These are phyloP conservation scores for Halesus radiatus DNA, from an alignment of 1,140 invertebrate species.

Conservation along the genomic window DNA sequence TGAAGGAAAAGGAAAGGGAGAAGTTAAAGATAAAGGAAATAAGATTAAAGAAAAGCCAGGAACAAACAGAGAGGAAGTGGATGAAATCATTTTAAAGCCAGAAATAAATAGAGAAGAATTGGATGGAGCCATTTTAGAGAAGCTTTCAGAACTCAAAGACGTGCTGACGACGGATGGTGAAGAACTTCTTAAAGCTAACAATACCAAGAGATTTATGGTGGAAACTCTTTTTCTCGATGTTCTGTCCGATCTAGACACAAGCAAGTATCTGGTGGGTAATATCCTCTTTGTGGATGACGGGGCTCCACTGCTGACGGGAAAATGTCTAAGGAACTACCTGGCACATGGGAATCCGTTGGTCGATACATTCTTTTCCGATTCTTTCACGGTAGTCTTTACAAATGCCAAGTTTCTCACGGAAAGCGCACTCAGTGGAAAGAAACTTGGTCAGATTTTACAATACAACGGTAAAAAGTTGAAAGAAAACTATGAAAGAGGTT, in stretches of 20 bases:
- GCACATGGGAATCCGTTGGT: constrained; percentile 1
- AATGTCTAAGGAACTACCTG: constrained; percentile 12
- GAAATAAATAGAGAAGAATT: neutral
- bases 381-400: neutral
- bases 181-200: neutral
- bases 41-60: too few relatives aligned
- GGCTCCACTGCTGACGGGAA: constrained; percentile 4
- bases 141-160: neutral
- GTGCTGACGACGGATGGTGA: neutral
- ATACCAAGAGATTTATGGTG: neutral
- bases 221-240: constrained; percentile 11
- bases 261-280: neutral
- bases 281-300: neutral
- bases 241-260: constrained; percentile 1
- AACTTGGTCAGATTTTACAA: neutral
- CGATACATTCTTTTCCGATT: neutral
- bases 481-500: neutral
- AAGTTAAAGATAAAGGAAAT: neutral
- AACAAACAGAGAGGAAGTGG: neutral
- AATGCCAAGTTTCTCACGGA: neutral
- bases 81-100: neutral
- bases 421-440: neutral
- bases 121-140: neutral
- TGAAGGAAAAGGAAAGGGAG: neutral
- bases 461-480: neutral